A percentile compares a stretch with the other conserved stretches of the same genome.
Evolutionary conservation across 2,797 vertebrate species (phyloP).

Genomic region (Naso thynnoides): DNA sequence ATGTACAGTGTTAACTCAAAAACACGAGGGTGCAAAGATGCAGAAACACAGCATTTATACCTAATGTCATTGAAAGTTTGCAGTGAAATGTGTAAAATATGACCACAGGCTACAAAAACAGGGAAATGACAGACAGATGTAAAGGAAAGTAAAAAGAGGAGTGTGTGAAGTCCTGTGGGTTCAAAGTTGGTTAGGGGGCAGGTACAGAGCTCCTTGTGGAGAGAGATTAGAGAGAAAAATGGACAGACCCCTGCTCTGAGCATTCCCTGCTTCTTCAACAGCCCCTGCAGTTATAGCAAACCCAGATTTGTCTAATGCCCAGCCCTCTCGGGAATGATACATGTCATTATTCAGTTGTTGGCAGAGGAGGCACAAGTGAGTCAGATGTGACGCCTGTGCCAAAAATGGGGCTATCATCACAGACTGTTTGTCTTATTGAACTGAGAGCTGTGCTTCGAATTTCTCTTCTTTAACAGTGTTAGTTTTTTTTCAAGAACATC

Average conservation of each 20-base stretch:
- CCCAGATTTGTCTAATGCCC: conserved; percentile 75
- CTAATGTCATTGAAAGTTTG: neutral
- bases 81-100: neutral
- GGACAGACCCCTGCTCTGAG: conserved; percentile 52
- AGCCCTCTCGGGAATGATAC: conserved; percentile 62
- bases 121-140: neutral
- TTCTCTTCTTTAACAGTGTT: conserved; percentile 25
- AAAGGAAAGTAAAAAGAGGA: conserved; percentile 12
- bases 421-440: conserved; percentile 47
- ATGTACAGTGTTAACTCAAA: neutral
- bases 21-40: too few relatives aligned
- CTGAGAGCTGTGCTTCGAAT: conserved; percentile 26
- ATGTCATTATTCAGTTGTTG: conserved; percentile 75
- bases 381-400: conserved; percentile 45
- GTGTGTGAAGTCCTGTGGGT: conserved; percentile 44
- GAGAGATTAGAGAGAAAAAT: conserved; percentile 49
- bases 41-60: neutral
- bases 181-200: conserved; percentile 61
- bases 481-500: conserved; percentile 24
- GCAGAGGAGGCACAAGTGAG: conserved; percentile 53
- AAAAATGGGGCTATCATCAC: conserved; percentile 49
- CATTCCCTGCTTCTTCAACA: conserved; percentile 54
- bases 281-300: conserved; percentile 75
- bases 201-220: conserved; percentile 64
- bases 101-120: neutral